A percentile compares a stretch with the other conserved stretches of the same genome.
These are phyloP conservation scores for Eueides isabella DNA, from an alignment of 1,140 invertebrate genomes.

Conservation along the genomic window DNA sequence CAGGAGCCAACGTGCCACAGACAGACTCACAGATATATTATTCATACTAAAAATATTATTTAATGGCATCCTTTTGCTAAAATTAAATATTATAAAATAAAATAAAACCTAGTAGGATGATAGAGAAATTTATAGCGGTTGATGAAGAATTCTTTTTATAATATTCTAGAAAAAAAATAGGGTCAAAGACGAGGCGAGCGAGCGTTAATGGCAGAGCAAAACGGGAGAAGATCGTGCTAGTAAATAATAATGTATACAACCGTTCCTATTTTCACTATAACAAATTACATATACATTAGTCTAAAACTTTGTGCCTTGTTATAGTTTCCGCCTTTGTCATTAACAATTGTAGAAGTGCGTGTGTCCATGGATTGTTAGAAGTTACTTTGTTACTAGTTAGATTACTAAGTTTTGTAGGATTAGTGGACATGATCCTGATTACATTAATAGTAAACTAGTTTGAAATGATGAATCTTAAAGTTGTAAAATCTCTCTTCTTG, in stretches of 20 bases:
- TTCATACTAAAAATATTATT: too few species aligned
- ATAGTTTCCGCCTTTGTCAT: background rate
- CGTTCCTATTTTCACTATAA: background rate
- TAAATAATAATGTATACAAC: slow-evolving; percentile 5
- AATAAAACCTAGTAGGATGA: background rate
- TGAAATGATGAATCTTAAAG: background rate
- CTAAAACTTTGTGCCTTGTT: slow-evolving; percentile 5
- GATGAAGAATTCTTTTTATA: slow-evolving; percentile 13
- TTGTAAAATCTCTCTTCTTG: too few species aligned
- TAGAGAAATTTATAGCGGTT: background rate
- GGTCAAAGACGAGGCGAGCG: slow-evolving; percentile 9
- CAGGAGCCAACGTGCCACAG: too few species aligned
- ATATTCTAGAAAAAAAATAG: slow-evolving; percentile 5
- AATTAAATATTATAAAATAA: slow-evolving; percentile 1
- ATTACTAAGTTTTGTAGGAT: background rate
- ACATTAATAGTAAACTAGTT: background rate
- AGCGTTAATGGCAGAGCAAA: background rate
- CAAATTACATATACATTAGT: background rate
- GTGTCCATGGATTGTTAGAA: background rate
- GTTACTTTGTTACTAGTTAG: background rate
- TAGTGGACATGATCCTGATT: background rate
- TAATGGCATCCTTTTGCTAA: background rate
- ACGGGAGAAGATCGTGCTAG: background rate
- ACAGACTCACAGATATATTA: too few species aligned
- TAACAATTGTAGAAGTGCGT: background rate